These are phyloP conservation scores for Poecilia picta DNA, from an alignment of 2,797 vertebrate species.

Conservation along the genomic window DNA sequence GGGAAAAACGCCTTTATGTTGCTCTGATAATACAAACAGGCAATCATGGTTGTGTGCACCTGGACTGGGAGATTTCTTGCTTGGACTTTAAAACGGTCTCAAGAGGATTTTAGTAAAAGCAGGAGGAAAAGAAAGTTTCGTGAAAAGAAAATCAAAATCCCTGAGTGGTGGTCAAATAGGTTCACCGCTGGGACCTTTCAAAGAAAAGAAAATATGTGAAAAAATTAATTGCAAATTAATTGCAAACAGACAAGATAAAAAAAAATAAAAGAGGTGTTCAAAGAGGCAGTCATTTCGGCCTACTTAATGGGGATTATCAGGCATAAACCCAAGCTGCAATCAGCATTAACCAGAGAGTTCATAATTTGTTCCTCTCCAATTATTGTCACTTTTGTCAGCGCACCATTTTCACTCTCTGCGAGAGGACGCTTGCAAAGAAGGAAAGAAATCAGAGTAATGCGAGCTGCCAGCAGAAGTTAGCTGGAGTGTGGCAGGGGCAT, in stretches of 20 bases:
- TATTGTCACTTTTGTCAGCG: constrained; percentile 63
- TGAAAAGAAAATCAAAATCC: constrained; percentile 43
- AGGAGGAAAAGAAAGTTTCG: constrained; percentile 17
- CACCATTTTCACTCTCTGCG: constrained; percentile 54
- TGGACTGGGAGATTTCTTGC: constrained; percentile 9
- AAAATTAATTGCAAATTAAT: constrained; percentile 39
- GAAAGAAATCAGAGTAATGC: constrained; percentile 44
- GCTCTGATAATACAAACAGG: constrained; percentile 8
- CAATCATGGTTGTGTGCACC: constrained; percentile 4
- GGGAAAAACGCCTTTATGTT: constrained; percentile 16
- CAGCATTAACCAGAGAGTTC: constrained; percentile 65
- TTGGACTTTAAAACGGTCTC: constrained; percentile 10
- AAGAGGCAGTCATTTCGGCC: constrained; percentile 56
- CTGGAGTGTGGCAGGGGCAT: constrained; percentile 44
- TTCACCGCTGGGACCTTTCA: constrained; percentile 42
- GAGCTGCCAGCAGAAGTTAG: constrained; percentile 44
- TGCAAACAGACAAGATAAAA: constrained; percentile 48
- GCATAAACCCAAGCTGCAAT: constrained; percentile 66
- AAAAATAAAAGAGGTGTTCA: constrained; percentile 32
- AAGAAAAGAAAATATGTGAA: constrained; percentile 38
- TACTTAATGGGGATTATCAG: constrained; percentile 67
- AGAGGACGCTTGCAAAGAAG: constrained; percentile 54
- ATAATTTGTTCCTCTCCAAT: constrained; percentile 71
- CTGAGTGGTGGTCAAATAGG: constrained; percentile 42
- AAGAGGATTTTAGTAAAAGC: constrained; percentile 29